These are phyloP conservation scores for Orchesellides sinensis DNA, from an alignment of 2,888 invertebrate genomes.

Conservation along the genomic window DNA sequence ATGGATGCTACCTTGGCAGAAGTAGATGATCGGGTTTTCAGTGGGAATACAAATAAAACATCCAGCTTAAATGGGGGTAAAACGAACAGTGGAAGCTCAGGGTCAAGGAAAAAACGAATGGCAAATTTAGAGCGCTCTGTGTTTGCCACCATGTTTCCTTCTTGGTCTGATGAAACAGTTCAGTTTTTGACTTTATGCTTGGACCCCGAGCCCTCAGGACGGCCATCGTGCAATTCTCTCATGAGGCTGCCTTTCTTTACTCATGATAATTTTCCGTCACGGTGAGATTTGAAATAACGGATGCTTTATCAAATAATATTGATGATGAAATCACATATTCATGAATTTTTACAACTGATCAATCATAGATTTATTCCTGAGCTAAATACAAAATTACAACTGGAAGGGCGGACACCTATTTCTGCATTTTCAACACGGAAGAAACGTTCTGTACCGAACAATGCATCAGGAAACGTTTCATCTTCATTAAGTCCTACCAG, in stretches of 20 bases:
- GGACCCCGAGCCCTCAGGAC: constrained; percentile 72
- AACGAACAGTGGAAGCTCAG: constrained; percentile 39
- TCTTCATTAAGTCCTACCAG: constrained; percentile 63
- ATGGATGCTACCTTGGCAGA: constrained; percentile 11
- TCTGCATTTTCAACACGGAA: constrained; percentile 71
- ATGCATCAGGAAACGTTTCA: constrained; percentile 65
- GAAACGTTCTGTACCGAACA: constrained; percentile 36
- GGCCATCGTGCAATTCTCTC: constrained; percentile 82
- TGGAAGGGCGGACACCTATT: constrained; percentile 71
- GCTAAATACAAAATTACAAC: constrained; percentile 70
- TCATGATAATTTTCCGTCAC: constrained; percentile 81
- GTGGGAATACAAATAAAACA: constrained; percentile 29
- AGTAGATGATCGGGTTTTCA: constrained; percentile 24
- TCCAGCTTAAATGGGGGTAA: constrained; percentile 36
- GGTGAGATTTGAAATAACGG: constrained; percentile 39
- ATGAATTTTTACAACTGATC: too few relatives aligned
- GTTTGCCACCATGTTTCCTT: constrained; percentile 73
- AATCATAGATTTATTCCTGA: constrained; percentile 70
- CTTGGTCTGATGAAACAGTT: constrained; percentile 73
- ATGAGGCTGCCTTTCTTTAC: constrained; percentile 83
- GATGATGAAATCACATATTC: neutral
- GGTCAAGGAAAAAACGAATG: constrained; percentile 46
- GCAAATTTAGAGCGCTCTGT: constrained; percentile 68
- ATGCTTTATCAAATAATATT: constrained; percentile 9
- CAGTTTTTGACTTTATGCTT: constrained; percentile 72